Base-by-base conservation (phyloP, 1,140 invertebrate genomes). In the Bombus waltoni region DNA sequence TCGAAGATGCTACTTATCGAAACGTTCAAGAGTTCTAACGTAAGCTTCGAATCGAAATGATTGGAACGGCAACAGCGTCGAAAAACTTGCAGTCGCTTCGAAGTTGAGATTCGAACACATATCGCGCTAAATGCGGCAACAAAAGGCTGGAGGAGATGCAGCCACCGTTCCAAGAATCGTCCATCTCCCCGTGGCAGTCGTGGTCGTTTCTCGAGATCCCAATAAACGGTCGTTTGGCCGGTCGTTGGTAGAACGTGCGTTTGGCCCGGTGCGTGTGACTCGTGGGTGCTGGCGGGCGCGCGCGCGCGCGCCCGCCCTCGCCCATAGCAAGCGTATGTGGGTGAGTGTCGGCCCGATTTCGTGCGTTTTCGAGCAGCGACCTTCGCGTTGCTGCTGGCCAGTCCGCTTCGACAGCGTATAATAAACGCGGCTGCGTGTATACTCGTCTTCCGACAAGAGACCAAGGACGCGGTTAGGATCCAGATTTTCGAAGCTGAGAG, bases 121-220 rank as follows among this genome's bases (percentile, higher is more conserved):
- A 62, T 5, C 11, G 59, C 11, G 59, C 3, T 62, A 73, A 38
- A 72, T 79, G 76, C 53, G 74, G 72, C 65, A 81, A 85, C 77
- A 90, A 90, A 88, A 90, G 89, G 68, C 81, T 86, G 80, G 82
- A 90, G 88, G 82, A 90, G 88, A 90, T 81, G 89, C 89, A 88
- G 81, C 83, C 86, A 89, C 71, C 76, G 75, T 90, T 90, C 89
- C 88, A 79, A 79, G 89, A 90, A 90, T 83, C 79, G 89, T 85
- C 53, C 81, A 81, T 90, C 81, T 87, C 66, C 15, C 75, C 32
- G 73, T 76, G 73, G 70, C 87, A 82, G 38, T 75, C 83, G 77
- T 74, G 42, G 78, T 62, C 85, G 82, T 82, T 82, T 75, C 75
- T 78, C 85, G 68, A 84, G 88, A 89, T 90, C 85, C 88, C 85